Evolutionary conservation across 2,113 vertebrate genomes (phyloP).

Genomic region (Mellivora capensis): DNA sequence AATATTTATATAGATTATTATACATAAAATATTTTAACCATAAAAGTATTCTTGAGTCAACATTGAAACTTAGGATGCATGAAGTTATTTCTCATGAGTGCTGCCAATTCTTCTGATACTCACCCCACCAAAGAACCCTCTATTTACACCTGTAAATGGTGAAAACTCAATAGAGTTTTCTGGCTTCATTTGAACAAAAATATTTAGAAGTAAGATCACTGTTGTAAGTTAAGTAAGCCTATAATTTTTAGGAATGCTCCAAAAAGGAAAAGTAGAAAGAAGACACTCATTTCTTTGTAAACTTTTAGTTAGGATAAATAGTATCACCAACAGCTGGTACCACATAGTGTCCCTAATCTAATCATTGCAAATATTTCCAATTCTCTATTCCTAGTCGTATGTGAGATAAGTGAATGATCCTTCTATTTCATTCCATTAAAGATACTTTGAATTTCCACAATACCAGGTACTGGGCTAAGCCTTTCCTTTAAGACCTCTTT

Average conservation of each 20-base stretch:
- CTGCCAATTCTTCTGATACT: not conserved
- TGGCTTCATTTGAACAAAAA: not conserved
- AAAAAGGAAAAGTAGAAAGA: not conserved
- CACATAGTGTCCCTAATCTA: not conserved
- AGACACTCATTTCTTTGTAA: not conserved
- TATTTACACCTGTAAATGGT: not conserved
- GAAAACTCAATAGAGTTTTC: not conserved
- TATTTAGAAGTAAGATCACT: not conserved
- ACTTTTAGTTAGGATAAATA: not conserved
- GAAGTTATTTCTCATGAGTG: not conserved
- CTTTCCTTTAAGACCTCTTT: not conserved
- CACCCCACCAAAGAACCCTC: not conserved
- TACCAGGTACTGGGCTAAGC: not conserved
- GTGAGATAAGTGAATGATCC: slow-evolving; percentile 47
- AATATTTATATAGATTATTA: not conserved
- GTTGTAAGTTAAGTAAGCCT: not conserved
- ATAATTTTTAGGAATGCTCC: not conserved
- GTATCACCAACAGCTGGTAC: not conserved
- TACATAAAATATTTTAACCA: not conserved
- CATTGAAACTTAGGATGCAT: not conserved
- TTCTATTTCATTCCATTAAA: slow-evolving; percentile 60
- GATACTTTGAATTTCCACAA: slow-evolving; percentile 49
- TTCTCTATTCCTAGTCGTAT: not conserved
- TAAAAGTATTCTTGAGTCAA: slow-evolving; percentile 18
- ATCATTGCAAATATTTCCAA: not conserved